These are phyloP conservation scores for Eristalinus sepulchralis DNA, from an alignment of 2,888 invertebrate species.

Conservation along the genomic window DNA sequence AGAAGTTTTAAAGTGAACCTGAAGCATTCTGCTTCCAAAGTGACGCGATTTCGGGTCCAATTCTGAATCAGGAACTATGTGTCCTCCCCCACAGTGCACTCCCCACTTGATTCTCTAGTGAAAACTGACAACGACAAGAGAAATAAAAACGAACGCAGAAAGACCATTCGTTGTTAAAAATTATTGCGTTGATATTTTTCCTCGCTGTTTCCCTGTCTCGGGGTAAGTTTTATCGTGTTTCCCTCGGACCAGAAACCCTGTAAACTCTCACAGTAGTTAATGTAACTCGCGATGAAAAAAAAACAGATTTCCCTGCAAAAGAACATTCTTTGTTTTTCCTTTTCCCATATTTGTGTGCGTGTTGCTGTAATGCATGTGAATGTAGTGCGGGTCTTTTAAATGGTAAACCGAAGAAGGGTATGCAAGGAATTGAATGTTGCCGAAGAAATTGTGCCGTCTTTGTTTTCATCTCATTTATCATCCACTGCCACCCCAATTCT, in stretches of 20 bases:
- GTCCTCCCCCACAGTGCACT: neutral
- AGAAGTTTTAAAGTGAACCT: neutral
- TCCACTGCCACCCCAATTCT: too few species aligned
- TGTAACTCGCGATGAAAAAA: neutral
- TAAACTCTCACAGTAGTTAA: too few species aligned
- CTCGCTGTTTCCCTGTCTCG: neutral
- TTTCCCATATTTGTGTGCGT: neutral
- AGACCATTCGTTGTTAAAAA: neutral
- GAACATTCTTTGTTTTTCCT: neutral
- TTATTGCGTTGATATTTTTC: neutral
- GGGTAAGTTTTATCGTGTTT: neutral
- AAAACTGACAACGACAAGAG: neutral
- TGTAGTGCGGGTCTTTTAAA: neutral
- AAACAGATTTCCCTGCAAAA: neutral
- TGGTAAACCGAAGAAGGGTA: too few species aligned
- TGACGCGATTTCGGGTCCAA: neutral
- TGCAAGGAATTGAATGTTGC: too few species aligned
- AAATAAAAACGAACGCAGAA: neutral
- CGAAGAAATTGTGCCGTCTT: too few species aligned
- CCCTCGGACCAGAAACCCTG: neutral
- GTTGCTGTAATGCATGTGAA: neutral
- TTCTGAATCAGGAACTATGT: neutral
- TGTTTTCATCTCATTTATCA: too few species aligned
- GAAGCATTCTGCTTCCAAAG: neutral
- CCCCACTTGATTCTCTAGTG: neutral